Conservation (phyloP, 2,888 invertebrate species). For the Beris chalybata region DNA sequence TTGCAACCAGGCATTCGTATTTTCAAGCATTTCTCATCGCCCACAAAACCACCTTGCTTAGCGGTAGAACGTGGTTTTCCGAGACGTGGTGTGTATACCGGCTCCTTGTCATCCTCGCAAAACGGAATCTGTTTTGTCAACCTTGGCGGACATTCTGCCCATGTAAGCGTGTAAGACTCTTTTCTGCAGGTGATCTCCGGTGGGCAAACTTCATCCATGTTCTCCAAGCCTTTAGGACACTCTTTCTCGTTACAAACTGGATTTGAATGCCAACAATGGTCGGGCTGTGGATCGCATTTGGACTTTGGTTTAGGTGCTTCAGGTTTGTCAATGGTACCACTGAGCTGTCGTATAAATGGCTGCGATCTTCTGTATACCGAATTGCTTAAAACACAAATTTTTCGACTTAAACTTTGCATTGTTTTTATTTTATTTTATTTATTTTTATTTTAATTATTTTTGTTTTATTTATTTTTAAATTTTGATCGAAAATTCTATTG, state of each 20-base stretch:
- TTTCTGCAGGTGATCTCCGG: neutral
- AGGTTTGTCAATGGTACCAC: too few relatives aligned
- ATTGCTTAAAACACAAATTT: too few relatives aligned
- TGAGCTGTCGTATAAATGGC: too few relatives aligned
- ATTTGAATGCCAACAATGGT: constrained; percentile 8
- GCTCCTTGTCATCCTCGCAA: neutral
- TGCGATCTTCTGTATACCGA: too few relatives aligned
- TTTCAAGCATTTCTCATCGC: constrained; percentile 3
- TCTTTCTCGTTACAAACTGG: constrained; percentile 5
- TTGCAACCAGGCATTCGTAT: constrained; percentile 9
- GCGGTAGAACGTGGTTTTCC: neutral
- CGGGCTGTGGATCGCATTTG: neutral
- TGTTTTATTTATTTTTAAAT: too few relatives aligned
- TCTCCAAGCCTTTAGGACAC: neutral
- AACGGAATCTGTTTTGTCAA: neutral
- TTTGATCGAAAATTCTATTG: too few relatives aligned
- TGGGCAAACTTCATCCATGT: constrained; percentile 8
- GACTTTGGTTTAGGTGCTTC: neutral
- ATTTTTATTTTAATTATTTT: too few relatives aligned
- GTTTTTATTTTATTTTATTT: too few relatives aligned
- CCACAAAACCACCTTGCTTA: neutral
- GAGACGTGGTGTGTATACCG: constrained; percentile 10
- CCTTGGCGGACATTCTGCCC: constrained; percentile 20
- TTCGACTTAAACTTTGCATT: too few relatives aligned
- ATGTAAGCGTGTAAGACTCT: constrained; percentile 11